These are phyloP conservation scores for Anniella stebbinsi DNA, from an alignment of 2,797 vertebrate genomes.

Conservation along the genomic window DNA sequence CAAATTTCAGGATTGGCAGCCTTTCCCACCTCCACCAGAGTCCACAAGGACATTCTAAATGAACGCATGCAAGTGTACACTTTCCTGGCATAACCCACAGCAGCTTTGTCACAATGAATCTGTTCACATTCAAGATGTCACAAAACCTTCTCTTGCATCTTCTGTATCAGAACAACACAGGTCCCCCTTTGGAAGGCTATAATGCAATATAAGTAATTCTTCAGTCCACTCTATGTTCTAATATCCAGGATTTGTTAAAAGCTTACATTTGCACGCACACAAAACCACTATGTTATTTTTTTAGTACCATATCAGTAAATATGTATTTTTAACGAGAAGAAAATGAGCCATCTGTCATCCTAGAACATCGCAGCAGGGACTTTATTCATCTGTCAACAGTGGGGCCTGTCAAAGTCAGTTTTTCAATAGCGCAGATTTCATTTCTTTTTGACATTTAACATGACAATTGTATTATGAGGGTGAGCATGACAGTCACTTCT, in stretches of 20 bases:
- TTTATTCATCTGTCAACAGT: constrained; percentile 66
- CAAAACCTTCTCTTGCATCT: neutral
- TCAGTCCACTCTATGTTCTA: neutral
- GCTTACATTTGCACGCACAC: constrained; percentile 24
- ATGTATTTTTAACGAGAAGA: constrained; percentile 55
- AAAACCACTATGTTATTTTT: neutral
- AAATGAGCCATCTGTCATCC: constrained; percentile 55
- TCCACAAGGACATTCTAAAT: neutral
- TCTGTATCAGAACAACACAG: neutral
- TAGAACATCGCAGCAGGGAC: constrained; percentile 39
- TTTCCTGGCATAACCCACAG: neutral
- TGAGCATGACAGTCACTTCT: constrained; percentile 41
- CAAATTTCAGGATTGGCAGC: neutral
- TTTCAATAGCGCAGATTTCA: constrained; percentile 35
- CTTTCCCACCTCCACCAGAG: neutral
- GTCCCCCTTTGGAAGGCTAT: neutral
- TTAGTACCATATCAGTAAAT: constrained; percentile 58
- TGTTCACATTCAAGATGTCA: neutral
- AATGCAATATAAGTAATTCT: neutral
- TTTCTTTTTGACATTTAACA: constrained; percentile 66
- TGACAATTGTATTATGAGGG: constrained; percentile 63
- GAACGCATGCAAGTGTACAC: neutral
- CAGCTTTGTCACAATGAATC: neutral
- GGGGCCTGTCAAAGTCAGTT: constrained; percentile 62
- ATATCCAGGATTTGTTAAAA: constrained; percentile 42